Evolutionary conservation across 2,888 invertebrate genomes (phyloP), one percentile per base, ranked within the genome.

Genomic region (Diabrotica balteata): DNA sequence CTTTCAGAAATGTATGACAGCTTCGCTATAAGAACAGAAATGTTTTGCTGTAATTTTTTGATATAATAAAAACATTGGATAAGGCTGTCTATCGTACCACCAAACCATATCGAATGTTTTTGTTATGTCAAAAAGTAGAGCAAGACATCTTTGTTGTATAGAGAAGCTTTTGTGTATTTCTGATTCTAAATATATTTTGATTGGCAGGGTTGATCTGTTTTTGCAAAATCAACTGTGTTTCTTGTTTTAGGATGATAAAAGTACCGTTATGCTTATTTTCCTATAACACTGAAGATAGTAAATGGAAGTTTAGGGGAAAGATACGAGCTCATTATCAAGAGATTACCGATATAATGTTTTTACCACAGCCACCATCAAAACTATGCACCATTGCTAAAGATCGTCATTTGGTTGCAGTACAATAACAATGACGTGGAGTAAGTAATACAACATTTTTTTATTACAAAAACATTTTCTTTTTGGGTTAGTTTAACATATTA

Each of bases 361-460:
- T 86, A 6, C 82, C 86, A 0, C 81, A 85, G 54, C 73, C 77
- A 0, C 68, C 71, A 1, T 76, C 73, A 9, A 86, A 86, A 66
- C 81, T 91, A 0, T 80, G 89, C 53, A 88, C 90, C 0, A 78
- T 91, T 45, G 89, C 89, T 0, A 81, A 84, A 52, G 91, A 91
- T 78, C 83, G 87, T 50, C 82, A 86, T 67, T 63, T 78, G 11
- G 70, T n/a, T 74, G 10, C 72, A 75, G 66, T 77, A 77, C 53
- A 77, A 76, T 55, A 76, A 75, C 50, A 42, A 61, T 32, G 62
- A 69, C 42, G 32, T 63, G 11, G 63, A 58, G 72, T 74, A 68
- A 70, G 63, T 17, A 46, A 6, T 17, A 32, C n/a, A 11, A 1
- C 1, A 1, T 17, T 17, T 17, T 17, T 17, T 17, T 17, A 17